Conservation (phyloP, 2,888 invertebrate species). For the Agrotis puta region DNA sequence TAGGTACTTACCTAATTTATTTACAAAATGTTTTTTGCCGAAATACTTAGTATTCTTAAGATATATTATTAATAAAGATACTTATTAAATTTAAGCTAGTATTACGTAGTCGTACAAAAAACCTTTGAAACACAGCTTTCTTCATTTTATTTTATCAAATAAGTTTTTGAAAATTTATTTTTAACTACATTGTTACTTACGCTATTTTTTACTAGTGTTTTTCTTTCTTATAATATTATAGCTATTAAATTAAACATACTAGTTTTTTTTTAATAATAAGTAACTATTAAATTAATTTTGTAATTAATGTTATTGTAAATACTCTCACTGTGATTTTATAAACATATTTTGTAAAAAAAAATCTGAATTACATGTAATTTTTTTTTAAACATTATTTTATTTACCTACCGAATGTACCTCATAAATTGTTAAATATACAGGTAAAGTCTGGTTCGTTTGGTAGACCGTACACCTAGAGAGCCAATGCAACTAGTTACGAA, state of each 20-base stretch:
- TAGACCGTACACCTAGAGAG: too few relatives aligned
- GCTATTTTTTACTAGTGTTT: not conserved
- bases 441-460: too few relatives aligned
- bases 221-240: slow-evolving; percentile 3
- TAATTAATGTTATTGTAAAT: slow-evolving; percentile 63
- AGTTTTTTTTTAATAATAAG: slow-evolving; percentile 26
- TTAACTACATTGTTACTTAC: not conserved
- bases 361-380: slow-evolving; percentile 52
- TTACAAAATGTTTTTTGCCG: not conserved
- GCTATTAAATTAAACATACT: slow-evolving; percentile 29
- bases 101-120: slow-evolving; percentile 22
- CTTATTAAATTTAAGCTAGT: not conserved
- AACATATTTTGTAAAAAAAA: slow-evolving; percentile 65
- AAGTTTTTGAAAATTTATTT: not conserved
- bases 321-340: slow-evolving; percentile 62
- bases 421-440: too few relatives aligned
- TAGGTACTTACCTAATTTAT: slow-evolving; percentile 1
- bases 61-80: not conserved
- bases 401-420: not conserved
- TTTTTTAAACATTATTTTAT: slow-evolving; percentile 21
- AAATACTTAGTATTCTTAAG: slow-evolving; percentile 7
- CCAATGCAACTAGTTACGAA: too few relatives aligned
- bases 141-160: not conserved
- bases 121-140: not conserved
- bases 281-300: slow-evolving; percentile 26